phyloP scores from a whole-genome alignment of 2,888 invertebrate species.

The Oligia strigilis region DNA sequence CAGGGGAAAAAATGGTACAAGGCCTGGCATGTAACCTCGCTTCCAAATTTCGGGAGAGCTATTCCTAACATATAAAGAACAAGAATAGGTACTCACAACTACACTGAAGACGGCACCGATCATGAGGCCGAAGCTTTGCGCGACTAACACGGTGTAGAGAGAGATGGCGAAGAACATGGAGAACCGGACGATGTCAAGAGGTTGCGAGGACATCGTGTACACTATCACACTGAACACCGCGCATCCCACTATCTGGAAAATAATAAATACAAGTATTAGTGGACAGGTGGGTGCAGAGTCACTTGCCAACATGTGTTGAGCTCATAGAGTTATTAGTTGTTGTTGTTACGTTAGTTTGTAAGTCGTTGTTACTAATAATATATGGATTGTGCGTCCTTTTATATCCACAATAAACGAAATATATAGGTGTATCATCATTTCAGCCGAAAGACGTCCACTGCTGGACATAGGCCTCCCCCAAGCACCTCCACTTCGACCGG shows the following conservation, averaged over 20 bases:
- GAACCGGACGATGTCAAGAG: constrained; percentile 94
- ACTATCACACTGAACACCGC: constrained; percentile 93
- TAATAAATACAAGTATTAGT: constrained; percentile 8
- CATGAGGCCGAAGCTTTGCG: constrained; percentile 97
- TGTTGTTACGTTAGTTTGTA: neutral
- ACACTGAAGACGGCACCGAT: constrained; percentile 97
- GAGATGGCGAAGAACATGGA: constrained; percentile 96
- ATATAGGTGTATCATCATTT: too few species aligned
- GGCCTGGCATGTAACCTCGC: neutral
- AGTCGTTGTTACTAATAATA: neutral
- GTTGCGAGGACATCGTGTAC: constrained; percentile 97
- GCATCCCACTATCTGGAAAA: constrained; percentile 92
- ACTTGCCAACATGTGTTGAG: neutral
- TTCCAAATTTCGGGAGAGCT: neutral
- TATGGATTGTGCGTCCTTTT: neutral
- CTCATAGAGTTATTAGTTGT: neutral
- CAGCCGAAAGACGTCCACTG: too few species aligned
- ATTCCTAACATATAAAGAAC: neutral
- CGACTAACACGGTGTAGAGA: constrained; percentile 95
- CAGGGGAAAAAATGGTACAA: neutral
- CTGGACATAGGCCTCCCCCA: too few species aligned
- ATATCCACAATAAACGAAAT: neutral
- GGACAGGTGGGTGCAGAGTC: neutral
- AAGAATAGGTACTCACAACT: constrained; percentile 91
- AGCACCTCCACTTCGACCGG: too few species aligned